Evolutionary conservation across 2,797 vertebrate genomes (phyloP).

Genomic region (Rhinella marina): DNA sequence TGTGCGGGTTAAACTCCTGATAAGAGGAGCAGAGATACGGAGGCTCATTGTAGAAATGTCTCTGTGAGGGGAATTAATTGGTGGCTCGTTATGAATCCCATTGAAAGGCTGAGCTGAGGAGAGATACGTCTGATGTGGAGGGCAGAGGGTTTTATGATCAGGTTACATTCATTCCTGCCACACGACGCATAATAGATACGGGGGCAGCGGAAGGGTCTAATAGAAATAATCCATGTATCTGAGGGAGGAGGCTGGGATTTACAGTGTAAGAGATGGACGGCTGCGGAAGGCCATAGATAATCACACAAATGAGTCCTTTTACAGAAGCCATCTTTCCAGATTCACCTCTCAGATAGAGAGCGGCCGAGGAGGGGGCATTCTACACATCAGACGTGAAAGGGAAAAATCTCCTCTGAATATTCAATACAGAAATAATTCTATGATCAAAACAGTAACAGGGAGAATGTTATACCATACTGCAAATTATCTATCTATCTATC

Average conservation of each 20-base stretch:
- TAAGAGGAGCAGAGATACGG: not conserved
- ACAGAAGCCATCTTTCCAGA: not conserved
- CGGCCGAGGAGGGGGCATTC: not conserved
- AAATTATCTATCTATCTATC: not conserved
- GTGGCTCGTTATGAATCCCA: not conserved
- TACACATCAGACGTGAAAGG: not conserved
- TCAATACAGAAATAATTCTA: not conserved
- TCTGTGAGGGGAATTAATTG: constrained; percentile 1
- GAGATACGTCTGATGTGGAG: not conserved
- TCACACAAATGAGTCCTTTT: not conserved
- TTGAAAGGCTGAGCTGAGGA: not conserved
- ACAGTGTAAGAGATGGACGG: not conserved
- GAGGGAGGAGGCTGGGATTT: not conserved
- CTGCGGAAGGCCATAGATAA: not conserved
- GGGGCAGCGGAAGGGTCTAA: constrained; percentile 1
- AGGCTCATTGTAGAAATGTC: not conserved
- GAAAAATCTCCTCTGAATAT: not conserved
- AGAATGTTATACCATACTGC: not conserved
- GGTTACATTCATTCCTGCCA: not conserved
- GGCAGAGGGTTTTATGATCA: not conserved
- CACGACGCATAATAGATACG: not conserved
- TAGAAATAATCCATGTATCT: constrained; percentile 10
- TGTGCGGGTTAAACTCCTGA: not conserved
- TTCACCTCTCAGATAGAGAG: not conserved
- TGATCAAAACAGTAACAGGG: not conserved